Conservation (phyloP, 2,888 invertebrate species). For the Brachyopa scutellaris region DNA sequence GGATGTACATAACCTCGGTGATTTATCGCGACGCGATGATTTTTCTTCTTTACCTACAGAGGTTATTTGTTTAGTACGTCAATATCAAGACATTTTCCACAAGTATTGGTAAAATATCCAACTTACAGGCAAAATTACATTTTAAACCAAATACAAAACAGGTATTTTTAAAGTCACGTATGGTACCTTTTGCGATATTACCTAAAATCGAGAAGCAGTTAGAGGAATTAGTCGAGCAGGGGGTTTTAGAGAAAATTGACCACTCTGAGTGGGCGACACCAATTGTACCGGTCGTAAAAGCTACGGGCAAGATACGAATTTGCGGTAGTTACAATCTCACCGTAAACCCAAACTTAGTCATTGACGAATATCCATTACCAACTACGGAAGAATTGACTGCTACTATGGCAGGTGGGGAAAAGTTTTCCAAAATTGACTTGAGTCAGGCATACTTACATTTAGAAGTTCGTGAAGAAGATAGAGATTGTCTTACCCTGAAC, state of each 20-base stretch:
- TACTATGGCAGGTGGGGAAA: too few relatives aligned
- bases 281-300: constrained; percentile 10
- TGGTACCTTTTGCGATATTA: background rate
- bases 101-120: background rate
- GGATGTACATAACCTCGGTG: background rate
- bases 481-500: too few relatives aligned
- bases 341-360: too few relatives aligned
- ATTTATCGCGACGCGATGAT: too few relatives aligned
- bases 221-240: background rate
- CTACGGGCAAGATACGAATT: background rate
- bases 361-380: too few relatives aligned
- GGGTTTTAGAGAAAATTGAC: constrained; percentile 3
- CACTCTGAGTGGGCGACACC: constrained; percentile 5
- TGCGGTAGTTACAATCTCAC: too few relatives aligned
- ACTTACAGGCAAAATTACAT: constrained; percentile 13
- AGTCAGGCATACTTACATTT: too few relatives aligned
- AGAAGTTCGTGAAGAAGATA: too few relatives aligned
- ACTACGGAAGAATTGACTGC: too few relatives aligned
- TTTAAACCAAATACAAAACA: constrained; percentile 16
- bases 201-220: constrained; percentile 1
- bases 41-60: background rate
- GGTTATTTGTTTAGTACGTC: background rate
- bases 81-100: constrained; percentile 1
- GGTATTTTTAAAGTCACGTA: too few relatives aligned
- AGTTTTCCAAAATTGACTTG: too few relatives aligned